Conservation (phyloP, 2,797 vertebrate species). For the Liparis tanakae region DNA sequence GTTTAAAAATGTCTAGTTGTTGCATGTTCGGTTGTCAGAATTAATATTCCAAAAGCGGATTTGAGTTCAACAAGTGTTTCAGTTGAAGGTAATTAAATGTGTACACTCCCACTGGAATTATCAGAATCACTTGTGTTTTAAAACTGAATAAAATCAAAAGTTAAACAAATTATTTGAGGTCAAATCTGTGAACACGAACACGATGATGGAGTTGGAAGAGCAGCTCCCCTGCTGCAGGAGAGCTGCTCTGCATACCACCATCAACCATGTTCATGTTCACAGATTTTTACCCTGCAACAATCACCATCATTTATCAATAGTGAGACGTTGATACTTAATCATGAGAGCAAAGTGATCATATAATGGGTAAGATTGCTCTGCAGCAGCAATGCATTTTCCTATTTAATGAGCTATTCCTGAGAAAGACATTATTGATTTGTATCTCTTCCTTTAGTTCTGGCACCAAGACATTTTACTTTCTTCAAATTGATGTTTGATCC, state of each 20-base stretch:
- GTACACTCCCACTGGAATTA: too few relatives aligned
- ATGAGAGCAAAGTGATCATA: background rate
- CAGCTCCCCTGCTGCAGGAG: background rate
- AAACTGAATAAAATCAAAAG: too few relatives aligned
- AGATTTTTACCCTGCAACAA: background rate
- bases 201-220: background rate
- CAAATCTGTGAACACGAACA: too few relatives aligned
- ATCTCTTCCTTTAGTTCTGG: background rate
- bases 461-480: background rate
- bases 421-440: background rate
- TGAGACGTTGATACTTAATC: constrained; percentile 2
- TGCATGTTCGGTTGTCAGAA: constrained; percentile 1
- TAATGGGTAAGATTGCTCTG: background rate
- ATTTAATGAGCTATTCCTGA: background rate
- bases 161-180: too few relatives aligned
- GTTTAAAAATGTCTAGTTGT: background rate
- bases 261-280: background rate
- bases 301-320: background rate
- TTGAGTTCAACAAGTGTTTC: too few relatives aligned
- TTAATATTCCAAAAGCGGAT: background rate
- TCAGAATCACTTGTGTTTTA: too few relatives aligned
- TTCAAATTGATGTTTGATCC: background rate
- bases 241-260: background rate
- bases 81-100: too few relatives aligned
- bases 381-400: background rate